Evolutionary conservation across 2,113 vertebrate species (phyloP).

Genomic region (Conger conger): DNA sequence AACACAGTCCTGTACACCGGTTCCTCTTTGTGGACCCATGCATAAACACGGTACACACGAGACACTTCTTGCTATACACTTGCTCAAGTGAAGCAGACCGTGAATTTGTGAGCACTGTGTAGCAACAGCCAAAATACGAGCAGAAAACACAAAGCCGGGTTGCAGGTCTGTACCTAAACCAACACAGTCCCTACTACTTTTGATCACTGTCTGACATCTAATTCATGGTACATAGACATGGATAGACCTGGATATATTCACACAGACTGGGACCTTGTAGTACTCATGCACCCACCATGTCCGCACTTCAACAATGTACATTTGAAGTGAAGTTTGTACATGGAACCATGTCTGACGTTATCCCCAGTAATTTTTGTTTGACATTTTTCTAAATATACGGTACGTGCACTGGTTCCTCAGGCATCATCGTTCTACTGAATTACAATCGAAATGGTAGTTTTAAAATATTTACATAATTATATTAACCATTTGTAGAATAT

Average conservation of each 20-base stretch:
- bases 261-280: conserved; percentile 11
- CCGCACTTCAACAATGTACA: conserved; percentile 31
- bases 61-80: conserved; percentile 20
- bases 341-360: not conserved
- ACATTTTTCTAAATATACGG: not conserved
- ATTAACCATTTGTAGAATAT: not conserved
- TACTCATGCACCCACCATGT: not conserved
- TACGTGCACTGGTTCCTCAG: not conserved
- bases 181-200: not conserved
- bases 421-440: not conserved
- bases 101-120: conserved; percentile 31
- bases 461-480: not conserved
- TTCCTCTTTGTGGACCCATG: conserved; percentile 40
- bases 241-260: conserved; percentile 24
- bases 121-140: conserved; percentile 26
- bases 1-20: conserved; percentile 42
- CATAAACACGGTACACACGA: conserved; percentile 35
- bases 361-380: not conserved
- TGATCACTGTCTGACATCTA: conserved; percentile 32
- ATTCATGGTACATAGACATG: conserved; percentile 14
- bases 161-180: conserved; percentile 4
- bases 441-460: not conserved
- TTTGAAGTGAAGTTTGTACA: conserved; percentile 13
- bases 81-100: conserved; percentile 31
- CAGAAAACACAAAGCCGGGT: conserved; percentile 16